Base-by-base conservation (phyloP, 2,888 invertebrate genomes). In the Orthosia gothica region DNA sequence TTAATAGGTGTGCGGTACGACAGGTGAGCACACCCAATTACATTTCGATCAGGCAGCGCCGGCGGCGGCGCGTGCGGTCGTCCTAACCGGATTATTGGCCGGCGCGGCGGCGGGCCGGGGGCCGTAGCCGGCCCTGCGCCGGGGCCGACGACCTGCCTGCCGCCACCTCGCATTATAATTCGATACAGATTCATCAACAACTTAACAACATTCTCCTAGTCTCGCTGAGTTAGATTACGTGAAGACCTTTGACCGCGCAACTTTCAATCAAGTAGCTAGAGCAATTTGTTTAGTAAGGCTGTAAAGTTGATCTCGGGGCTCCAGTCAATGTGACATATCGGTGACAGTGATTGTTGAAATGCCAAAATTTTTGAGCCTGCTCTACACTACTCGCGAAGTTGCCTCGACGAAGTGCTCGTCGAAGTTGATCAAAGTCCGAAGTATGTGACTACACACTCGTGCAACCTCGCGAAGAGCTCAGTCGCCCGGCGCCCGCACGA, bases 1-100 rank as follows among this genome's bases (percentile, higher is more conserved):
- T 89, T 87, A 89, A 85, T 87, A 89, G 86, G 79, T 83, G 79
- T 89, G 89, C 85, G 91, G 90, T 89, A 84, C 87, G 89, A 88
- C 92, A 94, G 93, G 93, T 94, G 92, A 93, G 90, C 89, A 90
- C 90, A 92, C 90, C 91, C 94, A 95, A 95, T 95, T 96, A 95
- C 87, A 90, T 93, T 94, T 94, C 94, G 95, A 96, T 95, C 94
- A 94, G 92, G 87, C 90, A 85, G 85, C 75, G 90, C 89, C 89
- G 89, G 81, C 87, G 87, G 87, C 89, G 89, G 92, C 94, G 94
- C 91, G 92, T 93, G 94, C 92, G 93, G 94, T 93, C 89, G 89
- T 90, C 90, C 88, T 95, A 96, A 95, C 93, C 89, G 90, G 94
- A 96, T 96, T 95, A 96, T 89, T 89, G 89, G 90, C 87, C 89